Conservation (phyloP, 2,797 vertebrate species). For the Eptatretus atami region DNA sequence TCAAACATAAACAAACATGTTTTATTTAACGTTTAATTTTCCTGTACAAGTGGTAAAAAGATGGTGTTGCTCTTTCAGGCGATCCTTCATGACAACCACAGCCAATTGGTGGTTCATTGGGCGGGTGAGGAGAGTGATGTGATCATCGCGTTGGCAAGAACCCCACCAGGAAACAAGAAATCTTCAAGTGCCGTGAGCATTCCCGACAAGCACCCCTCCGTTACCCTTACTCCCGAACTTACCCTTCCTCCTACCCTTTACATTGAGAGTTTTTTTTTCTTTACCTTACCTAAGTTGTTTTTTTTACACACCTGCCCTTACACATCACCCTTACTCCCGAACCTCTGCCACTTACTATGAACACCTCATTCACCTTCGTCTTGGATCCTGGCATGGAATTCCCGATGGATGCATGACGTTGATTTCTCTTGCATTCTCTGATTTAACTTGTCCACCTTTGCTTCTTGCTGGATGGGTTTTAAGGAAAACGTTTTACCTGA, state of each 20-base stretch:
- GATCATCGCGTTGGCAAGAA: constrained; percentile 67
- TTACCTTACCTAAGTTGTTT: no score
- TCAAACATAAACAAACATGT: no score
- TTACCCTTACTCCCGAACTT: neutral
- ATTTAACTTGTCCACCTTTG: neutral
- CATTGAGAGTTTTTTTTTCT: neutral
- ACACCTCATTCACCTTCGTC: neutral
- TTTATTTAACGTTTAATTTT: no score
- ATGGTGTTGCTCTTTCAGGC: constrained; percentile 21
- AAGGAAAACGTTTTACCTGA: no score
- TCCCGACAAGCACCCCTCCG: neutral
- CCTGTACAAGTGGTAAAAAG: no score
- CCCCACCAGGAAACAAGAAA: constrained; percentile 32
- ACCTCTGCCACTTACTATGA: neutral
- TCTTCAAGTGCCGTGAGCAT: constrained; percentile 54
- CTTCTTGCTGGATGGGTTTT: neutral
- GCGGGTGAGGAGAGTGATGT: constrained; percentile 84
- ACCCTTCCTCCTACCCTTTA: neutral
- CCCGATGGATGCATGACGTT: neutral
- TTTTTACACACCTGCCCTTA: no score
- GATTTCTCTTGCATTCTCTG: neutral
- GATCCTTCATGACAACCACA: constrained; percentile 76
- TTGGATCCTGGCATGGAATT: neutral
- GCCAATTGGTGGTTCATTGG: constrained; percentile 97
- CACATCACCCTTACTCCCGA: no score